Percentiles rank a stretch among this genome's conserved stretches.
Conservation (phyloP, 2,888 invertebrate species). For the Drosophila aldrichi region DNA sequence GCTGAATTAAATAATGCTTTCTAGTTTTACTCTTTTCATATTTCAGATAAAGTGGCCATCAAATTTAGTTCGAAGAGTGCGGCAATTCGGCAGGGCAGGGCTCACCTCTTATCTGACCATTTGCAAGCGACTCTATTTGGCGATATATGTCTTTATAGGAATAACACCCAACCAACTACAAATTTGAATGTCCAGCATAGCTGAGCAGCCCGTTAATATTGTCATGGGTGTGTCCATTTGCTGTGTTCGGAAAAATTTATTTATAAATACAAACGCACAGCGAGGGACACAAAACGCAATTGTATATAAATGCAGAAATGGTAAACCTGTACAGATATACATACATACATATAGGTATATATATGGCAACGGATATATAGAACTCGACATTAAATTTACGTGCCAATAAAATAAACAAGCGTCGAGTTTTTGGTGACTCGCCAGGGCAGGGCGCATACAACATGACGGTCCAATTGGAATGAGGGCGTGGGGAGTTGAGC, state of each 20-base stretch:
- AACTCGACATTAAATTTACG: constrained; percentile 77
- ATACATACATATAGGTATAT: not conserved
- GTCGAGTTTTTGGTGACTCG: constrained; percentile 77
- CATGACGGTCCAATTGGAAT: constrained; percentile 24
- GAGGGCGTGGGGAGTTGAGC: not conserved
- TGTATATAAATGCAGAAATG: constrained; percentile 57
- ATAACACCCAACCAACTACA: constrained; percentile 19
- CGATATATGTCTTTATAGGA: constrained; percentile 29
- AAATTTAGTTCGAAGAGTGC: constrained; percentile 25
- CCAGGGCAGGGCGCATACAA: constrained; percentile 44
- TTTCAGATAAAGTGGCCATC: constrained; percentile 52
- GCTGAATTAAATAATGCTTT: not conserved
- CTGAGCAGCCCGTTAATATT: constrained; percentile 35
- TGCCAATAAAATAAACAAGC: constrained; percentile 82
- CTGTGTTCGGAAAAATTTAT: constrained; percentile 63
- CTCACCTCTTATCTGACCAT: constrained; percentile 12
- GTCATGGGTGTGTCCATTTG: constrained; percentile 66
- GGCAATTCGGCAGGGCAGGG: constrained; percentile 12
- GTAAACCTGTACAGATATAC: constrained; percentile 42
- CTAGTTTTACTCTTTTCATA: constrained; percentile 8
- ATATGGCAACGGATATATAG: constrained; percentile 11
- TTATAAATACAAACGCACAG: constrained; percentile 49
- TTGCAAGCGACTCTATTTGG: constrained; percentile 32
- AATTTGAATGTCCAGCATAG: constrained; percentile 31
- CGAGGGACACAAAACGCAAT: constrained; percentile 25